Evolutionary conservation across 1,140 invertebrate genomes (phyloP).

Genomic region (Whitmania pigra): DNA sequence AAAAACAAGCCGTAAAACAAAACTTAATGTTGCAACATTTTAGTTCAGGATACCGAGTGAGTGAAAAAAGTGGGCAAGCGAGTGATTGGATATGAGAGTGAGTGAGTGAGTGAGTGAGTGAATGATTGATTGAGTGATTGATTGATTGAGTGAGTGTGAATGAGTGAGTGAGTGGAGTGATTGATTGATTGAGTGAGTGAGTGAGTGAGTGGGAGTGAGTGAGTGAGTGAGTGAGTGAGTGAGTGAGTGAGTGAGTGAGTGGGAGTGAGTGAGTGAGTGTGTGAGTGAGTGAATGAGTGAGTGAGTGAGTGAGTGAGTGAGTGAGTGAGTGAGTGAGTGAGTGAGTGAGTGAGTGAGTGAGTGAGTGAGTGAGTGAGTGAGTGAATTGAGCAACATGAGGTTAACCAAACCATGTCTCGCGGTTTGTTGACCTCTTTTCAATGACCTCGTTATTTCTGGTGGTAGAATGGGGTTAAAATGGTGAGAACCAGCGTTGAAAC

Average conservation of each 20-base stretch:
- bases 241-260: constrained; percentile 16
- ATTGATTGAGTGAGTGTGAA: constrained; percentile 16
- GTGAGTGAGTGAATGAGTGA: constrained; percentile 14
- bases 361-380: constrained; percentile 16
- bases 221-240: constrained; percentile 12
- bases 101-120: constrained; percentile 14
- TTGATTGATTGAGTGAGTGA: constrained; percentile 21
- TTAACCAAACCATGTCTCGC: not conserved
- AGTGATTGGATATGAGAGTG: constrained; percentile 14
- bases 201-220: constrained; percentile 17
- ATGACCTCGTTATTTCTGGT: too few relatives aligned
- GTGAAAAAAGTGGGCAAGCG: constrained; percentile 10
- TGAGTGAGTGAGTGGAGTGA: constrained; percentile 23
- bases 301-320: constrained; percentile 23
- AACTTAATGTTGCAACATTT: constrained; percentile 10
- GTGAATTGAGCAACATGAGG: not conserved
- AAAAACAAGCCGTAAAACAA: not conserved
- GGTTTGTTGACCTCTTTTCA: too few relatives aligned
- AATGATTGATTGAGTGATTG: constrained; percentile 17
- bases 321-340: constrained; percentile 17
- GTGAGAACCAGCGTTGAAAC: too few relatives aligned
- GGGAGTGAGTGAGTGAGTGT: constrained; percentile 17
- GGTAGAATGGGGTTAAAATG: too few relatives aligned
- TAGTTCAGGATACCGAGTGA: not conserved
- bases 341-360: constrained; percentile 21